phyloP scores from a whole-genome alignment of 2,113 vertebrate species.

The Phainopepla nitens region DNA sequence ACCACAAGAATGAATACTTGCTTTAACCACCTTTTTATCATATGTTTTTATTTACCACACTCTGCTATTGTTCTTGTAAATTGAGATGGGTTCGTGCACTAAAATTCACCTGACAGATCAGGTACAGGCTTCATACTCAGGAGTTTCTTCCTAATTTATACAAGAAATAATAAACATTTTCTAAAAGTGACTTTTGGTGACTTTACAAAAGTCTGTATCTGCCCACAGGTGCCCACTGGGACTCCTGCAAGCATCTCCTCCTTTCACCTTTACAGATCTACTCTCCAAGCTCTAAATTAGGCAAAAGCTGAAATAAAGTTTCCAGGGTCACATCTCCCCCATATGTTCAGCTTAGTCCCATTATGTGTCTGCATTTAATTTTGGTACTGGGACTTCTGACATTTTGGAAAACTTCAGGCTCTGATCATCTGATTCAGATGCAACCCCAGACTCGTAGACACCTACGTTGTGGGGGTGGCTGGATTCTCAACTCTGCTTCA shows the following conservation, averaged over 20 bases:
- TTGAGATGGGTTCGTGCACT: not conserved
- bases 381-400: not conserved
- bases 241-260: not conserved
- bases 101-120: not conserved
- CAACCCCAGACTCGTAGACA: not conserved
- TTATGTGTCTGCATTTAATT: not conserved
- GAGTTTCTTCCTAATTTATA: not conserved
- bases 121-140: not conserved
- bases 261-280: not conserved
- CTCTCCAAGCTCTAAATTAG: not conserved
- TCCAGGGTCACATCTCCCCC: not conserved
- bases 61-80: not conserved
- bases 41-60: not conserved
- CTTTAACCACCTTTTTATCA: not conserved
- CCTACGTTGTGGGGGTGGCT: constrained; percentile 39
- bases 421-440: constrained; percentile 22
- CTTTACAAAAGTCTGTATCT: not conserved
- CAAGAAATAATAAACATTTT: not conserved
- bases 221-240: not conserved
- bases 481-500: constrained; percentile 36
- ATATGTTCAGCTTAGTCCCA: rapidly evolving
- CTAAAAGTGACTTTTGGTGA: not conserved
- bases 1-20: not conserved
- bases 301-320: not conserved
- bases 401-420: not conserved